Evolutionary conservation across 2,888 invertebrate species (phyloP), one percentile per base, ranked within the genome.

Genomic region (Mycogona germanica): DNA sequence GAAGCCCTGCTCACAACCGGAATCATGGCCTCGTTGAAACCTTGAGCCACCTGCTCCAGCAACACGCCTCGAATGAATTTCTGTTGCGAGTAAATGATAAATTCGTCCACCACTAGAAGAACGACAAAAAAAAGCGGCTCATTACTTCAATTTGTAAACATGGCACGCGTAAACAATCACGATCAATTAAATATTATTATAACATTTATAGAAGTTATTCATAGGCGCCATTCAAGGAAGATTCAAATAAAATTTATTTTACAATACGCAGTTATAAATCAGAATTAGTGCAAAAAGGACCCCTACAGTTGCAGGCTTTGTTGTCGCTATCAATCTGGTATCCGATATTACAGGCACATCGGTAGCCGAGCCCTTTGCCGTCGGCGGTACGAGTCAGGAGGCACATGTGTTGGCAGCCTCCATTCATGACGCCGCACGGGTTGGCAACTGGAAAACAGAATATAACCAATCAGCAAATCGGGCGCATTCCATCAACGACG

Each of bases 71-170:
- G 91, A 61, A 97, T 93, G 65, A 93, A 92, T 60, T 92, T 79
- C 68, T 92, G 92, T 65, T 93, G 92, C 0, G 92, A 92, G 66
- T 93, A 95, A 81, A 95, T 86, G 1, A 96, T 77, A 69, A 95
- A 95, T 64, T 92, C 88, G 23, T 79, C 78, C 0, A 93, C 84
- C 50, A 81, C 74, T 72, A 64, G 29, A 50, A 40, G n/a, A 35
- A 35, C n/a, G n/a, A n/a, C n/a, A n/a, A n/a, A n/a, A n/a, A n/a
- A n/a, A n/a, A n/a, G n/a, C n/a, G n/a, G n/a, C n/a, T n/a, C n/a
- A n/a, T n/a, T n/a, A n/a, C n/a, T n/a, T n/a, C n/a, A n/a, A n/a
- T n/a, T n/a, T n/a, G n/a, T n/a, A n/a, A n/a, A 32, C 35, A 32
- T 32, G 35, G 35, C 35, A 32, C n/a, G n/a, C 35, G n/a, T 32